Percentiles rank a stretch among this genome's conserved stretches.
These are phyloP conservation scores for Penelope pileata DNA, from an alignment of 2,113 vertebrate species.

Conservation along the genomic window DNA sequence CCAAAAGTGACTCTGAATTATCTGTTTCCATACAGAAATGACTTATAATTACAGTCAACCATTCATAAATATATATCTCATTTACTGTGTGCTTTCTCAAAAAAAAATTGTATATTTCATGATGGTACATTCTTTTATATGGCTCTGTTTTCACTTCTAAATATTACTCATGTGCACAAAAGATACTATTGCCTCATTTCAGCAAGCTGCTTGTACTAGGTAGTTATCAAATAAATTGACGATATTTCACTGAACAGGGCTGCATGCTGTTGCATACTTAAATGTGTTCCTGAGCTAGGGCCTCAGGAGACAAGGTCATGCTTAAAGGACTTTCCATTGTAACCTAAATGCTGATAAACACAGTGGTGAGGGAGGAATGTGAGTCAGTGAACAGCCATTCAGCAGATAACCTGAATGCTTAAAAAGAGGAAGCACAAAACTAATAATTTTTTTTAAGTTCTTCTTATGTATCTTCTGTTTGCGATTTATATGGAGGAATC, in stretches of 20 bases:
- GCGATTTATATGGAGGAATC: not conserved
- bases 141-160: not conserved
- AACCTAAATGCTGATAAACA: constrained; percentile 25
- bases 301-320: constrained; percentile 12
- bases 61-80: not conserved
- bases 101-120: not conserved
- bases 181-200: not conserved
- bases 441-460: constrained; percentile 17
- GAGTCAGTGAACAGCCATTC: not conserved
- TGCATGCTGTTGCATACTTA: not conserved
- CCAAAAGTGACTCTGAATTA: not conserved
- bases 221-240: not conserved
- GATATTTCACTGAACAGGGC: not conserved
- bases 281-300: not conserved
- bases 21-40: not conserved
- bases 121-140: not conserved
- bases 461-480: not conserved
- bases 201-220: not conserved
- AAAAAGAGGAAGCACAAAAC: not conserved
- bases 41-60: constrained; percentile 16
- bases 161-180: not conserved
- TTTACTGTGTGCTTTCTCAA: not conserved
- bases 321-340: constrained; percentile 26
- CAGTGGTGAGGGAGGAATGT: not conserved
- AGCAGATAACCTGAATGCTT: not conserved